Evolutionary conservation across 2,113 vertebrate species (phyloP), one percentile per base, ranked within the genome.

Genomic region (Hemicordylus capensis): DNA sequence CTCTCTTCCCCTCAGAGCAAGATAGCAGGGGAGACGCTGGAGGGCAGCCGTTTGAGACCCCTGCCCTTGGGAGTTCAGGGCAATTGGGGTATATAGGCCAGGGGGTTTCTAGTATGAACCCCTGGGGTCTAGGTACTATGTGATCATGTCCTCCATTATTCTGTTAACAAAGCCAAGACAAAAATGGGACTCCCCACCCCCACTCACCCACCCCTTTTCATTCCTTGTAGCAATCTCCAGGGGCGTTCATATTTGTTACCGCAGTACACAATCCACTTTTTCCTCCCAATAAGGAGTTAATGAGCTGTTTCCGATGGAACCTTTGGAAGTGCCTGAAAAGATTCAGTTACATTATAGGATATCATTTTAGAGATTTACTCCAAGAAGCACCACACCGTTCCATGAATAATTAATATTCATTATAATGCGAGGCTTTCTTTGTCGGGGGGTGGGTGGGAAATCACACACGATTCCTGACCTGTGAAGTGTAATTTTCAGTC

Each of bases 301-400:
- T 82, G 77, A 89, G 11, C 26, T 39, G 56, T 89, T 87, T 84
- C 89, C 66, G 8, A 67, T 2, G 87, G 85, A 93, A 92, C 84
- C 91, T 90, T 63, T 70, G 76, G 91, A 82, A 82, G 82, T 69
- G 74, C 90, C 86, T 85, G 75, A 87, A 90, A 91, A 80, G 28
- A 76, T 69, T 78, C 84, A 61, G 58, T 70, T 74, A 31, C 4
- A 22, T 76, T 48, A 80, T 20, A 28, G 48, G 10, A 75, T 79
- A 84, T 76, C 56, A 77, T 87, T 93, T 88, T 81, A 87, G 87
- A 91, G 83, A 92, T 89, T 88, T 91, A 85, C 76, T 81, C 76
- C 66, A 37, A 39, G 31, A 69, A 73, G 87, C 76, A 37, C 88
- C 74, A 92, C 73, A 11, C 7, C 86, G 67, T 6, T 20, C 85